Evolutionary conservation across 2,888 invertebrate genomes (phyloP), one percentile per base, ranked within the genome.

Genomic region (Tillus elongatus): DNA sequence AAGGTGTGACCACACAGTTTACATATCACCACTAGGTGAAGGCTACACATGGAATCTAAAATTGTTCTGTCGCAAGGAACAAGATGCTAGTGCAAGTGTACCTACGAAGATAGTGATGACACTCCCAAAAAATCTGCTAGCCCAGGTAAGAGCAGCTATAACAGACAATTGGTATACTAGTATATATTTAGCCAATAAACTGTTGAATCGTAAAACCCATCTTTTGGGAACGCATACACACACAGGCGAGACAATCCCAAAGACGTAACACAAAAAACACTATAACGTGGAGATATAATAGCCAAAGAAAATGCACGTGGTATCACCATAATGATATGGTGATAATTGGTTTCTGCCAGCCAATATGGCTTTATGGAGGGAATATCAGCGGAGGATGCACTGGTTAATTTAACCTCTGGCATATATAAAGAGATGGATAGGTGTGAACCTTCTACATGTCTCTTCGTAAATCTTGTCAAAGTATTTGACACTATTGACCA

Each of bases 241-340:
- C 6, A 19, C n/a, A 6, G 24, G 6, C 6, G 24, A n/a, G 24
- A n/a, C 6, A 19, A 19, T n/a, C 24, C 24, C n/a, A 19, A 19
- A n/a, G 24, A 19, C 6, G 24, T 19, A 8, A 19, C 24, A 8
- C n/a, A 19, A 19, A 11, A 3, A 36, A 12, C 16, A 16, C 11
- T 24, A 29, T 15, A 30, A 36, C 28, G 12, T 11, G 15, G 14
- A 16, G 16, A 36, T 13, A 30, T 32, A 12, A 15, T 37, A 10
- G 32, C 32, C n/a, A n/a, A 15, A 11, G 37, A 37, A 32, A 32
- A 30, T 13, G 35, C 16, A 39, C 38, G 27, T 27, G 36, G 29
- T 51, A 46, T 19, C 6, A 44, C 45, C 39, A 38, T 54, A 10
- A 30, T 51, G 15, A 54, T 54, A 39, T 60, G 56, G 53, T n/a